phyloP scores from a whole-genome alignment of 2,797 vertebrate species.

The Graptemys geographica region DNA sequence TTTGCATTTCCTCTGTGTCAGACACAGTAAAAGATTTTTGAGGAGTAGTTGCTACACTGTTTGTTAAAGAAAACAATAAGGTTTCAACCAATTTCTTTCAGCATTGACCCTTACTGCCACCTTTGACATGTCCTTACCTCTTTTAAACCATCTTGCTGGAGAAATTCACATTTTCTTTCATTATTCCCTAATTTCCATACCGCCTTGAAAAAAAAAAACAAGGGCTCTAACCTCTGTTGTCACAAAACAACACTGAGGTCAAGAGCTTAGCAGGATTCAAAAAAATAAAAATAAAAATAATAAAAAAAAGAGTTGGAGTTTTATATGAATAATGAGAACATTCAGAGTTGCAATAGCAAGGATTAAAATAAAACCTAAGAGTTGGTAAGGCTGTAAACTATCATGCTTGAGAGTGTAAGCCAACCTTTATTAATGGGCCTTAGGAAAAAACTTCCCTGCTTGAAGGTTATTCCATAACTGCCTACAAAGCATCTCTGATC shows the following conservation, averaged over 20 bases:
- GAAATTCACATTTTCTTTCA: not conserved
- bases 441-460: not conserved
- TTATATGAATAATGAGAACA: not conserved
- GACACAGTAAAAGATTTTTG: not conserved
- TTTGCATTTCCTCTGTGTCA: not conserved
- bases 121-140: not conserved
- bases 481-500: not conserved
- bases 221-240: not conserved
- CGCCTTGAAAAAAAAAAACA: not conserved
- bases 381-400: not conserved
- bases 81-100: not conserved
- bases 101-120: not conserved
- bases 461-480: not conserved
- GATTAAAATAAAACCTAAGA: not conserved
- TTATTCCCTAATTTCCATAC: conserved; percentile 2
- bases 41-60: not conserved
- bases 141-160: not conserved
- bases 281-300: not conserved
- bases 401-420: not conserved
- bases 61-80: not conserved
- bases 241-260: not conserved
- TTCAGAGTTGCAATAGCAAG: not conserved
- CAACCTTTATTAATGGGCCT: not conserved
- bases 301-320: not conserved
- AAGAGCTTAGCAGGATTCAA: not conserved